Base-by-base conservation (phyloP, 2,113 vertebrate species). In the Mohoua ochrocephala region DNA sequence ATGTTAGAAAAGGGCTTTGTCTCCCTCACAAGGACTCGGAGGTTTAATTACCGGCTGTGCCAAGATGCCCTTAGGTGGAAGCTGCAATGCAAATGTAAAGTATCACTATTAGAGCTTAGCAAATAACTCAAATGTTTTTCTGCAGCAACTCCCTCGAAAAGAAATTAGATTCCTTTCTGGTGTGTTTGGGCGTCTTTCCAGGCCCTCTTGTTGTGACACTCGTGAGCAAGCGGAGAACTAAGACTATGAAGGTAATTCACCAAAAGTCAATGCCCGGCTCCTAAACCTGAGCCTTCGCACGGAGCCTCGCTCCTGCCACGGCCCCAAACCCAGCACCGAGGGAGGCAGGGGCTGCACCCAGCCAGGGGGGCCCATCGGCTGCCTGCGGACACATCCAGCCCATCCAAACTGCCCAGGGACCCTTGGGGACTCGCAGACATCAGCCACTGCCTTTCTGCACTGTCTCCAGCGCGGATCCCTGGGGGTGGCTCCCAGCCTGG, bases 101-200 rank as follows among this genome's bases (percentile, higher is more conserved):
- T 95, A 89, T 97, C 96, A 50, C 65, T 97, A 94, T 91, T 96
- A 31, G 87, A 94, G 91, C 95, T 96, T 89, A 96, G 95, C 95
- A 97, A 96, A 97, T 97, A 96, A 95, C 93, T 96, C 87, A 82
- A 82, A 96, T 97, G 96, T 97, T 96, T 96, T 97, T 97, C 95
- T 95, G 95, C 95, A 97, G 93, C 84, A 87, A 87, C 93, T 91
- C 89, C 93, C 91, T 87, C 21, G 8, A 94, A 96, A 94, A 97
- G 93, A 95, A 97, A 96, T 94, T 87, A 94, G 94, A 87, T 96
- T 95, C 91, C 91, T 95, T 97, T 96, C 93, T 92, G 91, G 77
- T 91, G 89, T 84, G 41, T 57, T 95, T 76, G 91, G 93, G 94
- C 89, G 0, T 56, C 57, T 96, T 87, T 97, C 94, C 95, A 97